Conservation (phyloP, 2,797 vertebrate genomes). For the Synanceia verrucosa region DNA sequence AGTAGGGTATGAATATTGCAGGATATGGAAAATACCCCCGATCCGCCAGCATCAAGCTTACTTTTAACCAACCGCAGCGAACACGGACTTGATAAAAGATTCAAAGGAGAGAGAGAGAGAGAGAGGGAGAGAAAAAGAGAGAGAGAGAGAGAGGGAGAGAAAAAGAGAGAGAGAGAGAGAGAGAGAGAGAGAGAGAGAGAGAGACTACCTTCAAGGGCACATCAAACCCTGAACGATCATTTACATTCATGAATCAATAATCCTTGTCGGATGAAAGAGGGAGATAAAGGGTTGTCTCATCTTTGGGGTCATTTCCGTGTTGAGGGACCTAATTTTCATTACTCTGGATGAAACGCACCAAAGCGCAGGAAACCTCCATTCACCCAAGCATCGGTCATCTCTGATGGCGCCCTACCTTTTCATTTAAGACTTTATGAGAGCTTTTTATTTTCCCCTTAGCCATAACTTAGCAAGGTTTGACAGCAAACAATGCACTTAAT, state of each 20-base stretch:
- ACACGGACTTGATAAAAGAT: conserved; percentile 60
- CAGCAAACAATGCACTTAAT: conserved; percentile 59
- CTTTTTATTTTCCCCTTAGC: conserved; percentile 33
- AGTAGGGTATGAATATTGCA: conserved; percentile 56
- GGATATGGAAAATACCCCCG: conserved; percentile 27
- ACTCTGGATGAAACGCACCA: conserved; percentile 50
- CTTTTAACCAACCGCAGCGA: conserved; percentile 45
- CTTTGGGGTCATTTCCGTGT: conserved; percentile 67
- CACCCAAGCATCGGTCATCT: conserved; percentile 32
- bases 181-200: conserved; percentile 10
- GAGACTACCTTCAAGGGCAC: conserved; percentile 66
- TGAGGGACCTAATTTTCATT: conserved; percentile 70
- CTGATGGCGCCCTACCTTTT: conserved; percentile 47
- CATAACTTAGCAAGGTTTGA: conserved; percentile 50
- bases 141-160: conserved; percentile 11
- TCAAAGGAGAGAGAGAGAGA: conserved; percentile 31
- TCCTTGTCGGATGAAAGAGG: conserved; percentile 60
- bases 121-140: too few relatives aligned
- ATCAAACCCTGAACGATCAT: conserved; percentile 68
- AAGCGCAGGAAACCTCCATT: conserved; percentile 44
- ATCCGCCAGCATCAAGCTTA: conserved; percentile 15
- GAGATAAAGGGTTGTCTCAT: conserved; percentile 63
- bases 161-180: conserved; percentile 3
- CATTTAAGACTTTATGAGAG: conserved; percentile 57
- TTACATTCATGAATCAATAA: conserved; percentile 79